Percentiles rank a stretch among this genome's conserved stretches.
phyloP scores from a whole-genome alignment of 2,888 invertebrate species.

The Caenorhabditis sp. region DNA sequence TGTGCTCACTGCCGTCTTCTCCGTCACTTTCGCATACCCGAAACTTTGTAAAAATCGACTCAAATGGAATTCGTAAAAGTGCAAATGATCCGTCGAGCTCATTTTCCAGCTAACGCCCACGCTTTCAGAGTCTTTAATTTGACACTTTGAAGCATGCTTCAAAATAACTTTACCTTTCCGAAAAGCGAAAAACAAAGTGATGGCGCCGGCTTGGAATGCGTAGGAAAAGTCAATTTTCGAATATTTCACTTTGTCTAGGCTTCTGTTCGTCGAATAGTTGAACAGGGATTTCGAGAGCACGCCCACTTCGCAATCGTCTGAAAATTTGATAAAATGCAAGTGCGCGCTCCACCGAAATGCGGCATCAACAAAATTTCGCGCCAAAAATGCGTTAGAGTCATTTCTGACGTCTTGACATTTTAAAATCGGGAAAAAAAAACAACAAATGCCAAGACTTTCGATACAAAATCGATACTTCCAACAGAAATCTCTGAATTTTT shows the following conservation, averaged over 20 bases:
- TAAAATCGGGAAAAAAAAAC: not conserved
- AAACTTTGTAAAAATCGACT: slow-evolving; percentile 26
- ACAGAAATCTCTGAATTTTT: not conserved
- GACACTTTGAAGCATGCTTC: not conserved
- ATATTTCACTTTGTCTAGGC: slow-evolving; percentile 1
- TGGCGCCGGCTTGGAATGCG: not conserved
- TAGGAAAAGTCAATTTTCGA: slow-evolving; percentile 2
- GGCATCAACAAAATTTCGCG: too few relatives aligned
- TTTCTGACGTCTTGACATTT: too few relatives aligned
- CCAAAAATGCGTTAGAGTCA: too few relatives aligned
- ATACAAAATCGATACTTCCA: not conserved
- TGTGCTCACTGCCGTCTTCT: not conserved
- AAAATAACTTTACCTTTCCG: too few relatives aligned
- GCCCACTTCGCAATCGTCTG: slow-evolving; percentile 4
- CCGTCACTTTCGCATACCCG: slow-evolving; percentile 9
- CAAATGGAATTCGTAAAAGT: too few relatives aligned
- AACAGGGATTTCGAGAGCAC: not conserved
- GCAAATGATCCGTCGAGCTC: too few relatives aligned
- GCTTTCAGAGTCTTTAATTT: too few relatives aligned
- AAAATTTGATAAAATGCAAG: not conserved
- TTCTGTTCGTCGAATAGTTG: not conserved
- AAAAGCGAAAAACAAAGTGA: slow-evolving; percentile 19
- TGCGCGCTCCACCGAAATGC: too few relatives aligned
- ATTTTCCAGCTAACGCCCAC: too few relatives aligned
- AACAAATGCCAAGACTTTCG: not conserved